These are phyloP conservation scores for Drosophila demipolita DNA, from an alignment of 2,888 invertebrate species.

Conservation along the genomic window DNA sequence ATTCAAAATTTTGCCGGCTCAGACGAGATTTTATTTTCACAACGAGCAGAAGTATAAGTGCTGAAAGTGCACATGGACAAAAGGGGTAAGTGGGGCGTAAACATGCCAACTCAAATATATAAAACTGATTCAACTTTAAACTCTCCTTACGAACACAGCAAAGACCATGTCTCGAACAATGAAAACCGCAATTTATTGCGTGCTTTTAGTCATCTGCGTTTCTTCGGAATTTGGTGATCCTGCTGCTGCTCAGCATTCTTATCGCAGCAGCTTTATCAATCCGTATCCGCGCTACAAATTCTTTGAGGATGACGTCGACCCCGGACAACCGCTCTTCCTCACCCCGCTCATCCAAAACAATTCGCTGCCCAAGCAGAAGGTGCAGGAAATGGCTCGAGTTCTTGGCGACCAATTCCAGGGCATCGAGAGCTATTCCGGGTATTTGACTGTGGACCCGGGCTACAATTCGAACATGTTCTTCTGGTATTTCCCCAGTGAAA, in stretches of 20 bases:
- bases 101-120: not conserved
- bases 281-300: conserved; percentile 83
- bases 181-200: conserved; percentile 71
- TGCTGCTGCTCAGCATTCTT: conserved; percentile 33
- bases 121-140: conserved; percentile 21
- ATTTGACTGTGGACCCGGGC: conserved; percentile 92
- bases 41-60: conserved; percentile 21
- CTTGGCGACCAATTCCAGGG: conserved; percentile 82
- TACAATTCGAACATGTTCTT: conserved; percentile 94
- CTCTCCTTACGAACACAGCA: not conserved
- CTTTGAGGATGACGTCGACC: conserved; percentile 81
- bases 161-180: conserved; percentile 44
- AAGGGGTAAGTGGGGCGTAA: conserved; percentile 36
- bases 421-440: conserved; percentile 87
- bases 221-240: conserved; percentile 5
- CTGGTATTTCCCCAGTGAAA: conserved; percentile 94
- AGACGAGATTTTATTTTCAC: conserved; percentile 26
- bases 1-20: conserved; percentile 46
- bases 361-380: conserved; percentile 84
- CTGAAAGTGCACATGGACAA: conserved; percentile 11
- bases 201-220: conserved; percentile 40
- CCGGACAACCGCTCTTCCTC: conserved; percentile 85
- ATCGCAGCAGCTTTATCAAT: conserved; percentile 82
- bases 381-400: conserved; percentile 82
- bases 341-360: conserved; percentile 82